These are phyloP conservation scores for Phyllotis vaccarum DNA, from an alignment of 2,797 vertebrate genomes.

Conservation along the genomic window DNA sequence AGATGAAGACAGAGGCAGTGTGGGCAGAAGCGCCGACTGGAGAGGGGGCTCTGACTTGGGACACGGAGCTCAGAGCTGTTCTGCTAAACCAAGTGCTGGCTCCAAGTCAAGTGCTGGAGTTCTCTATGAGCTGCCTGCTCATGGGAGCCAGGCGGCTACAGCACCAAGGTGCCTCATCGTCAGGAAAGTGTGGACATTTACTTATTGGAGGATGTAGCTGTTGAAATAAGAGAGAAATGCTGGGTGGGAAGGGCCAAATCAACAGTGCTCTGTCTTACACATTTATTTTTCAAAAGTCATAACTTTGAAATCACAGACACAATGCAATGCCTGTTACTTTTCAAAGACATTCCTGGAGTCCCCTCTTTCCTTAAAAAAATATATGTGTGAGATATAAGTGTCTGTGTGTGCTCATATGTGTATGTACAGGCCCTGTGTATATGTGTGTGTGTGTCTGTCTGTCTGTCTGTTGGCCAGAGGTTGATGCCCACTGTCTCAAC, in stretches of 20 bases:
- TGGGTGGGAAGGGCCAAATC: not conserved
- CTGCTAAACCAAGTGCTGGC: conserved; percentile 63
- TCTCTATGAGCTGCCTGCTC: not conserved
- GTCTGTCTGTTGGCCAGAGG: not conserved
- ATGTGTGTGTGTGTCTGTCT: not conserved
- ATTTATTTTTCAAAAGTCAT: conserved; percentile 19
- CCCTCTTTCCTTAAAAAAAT: not conserved
- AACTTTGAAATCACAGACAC: conserved; percentile 35
- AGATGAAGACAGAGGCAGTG: conserved; percentile 78
- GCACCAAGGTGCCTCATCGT: not conserved
- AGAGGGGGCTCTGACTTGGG: conserved; percentile 67
- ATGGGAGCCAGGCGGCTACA: not conserved
- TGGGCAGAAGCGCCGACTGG: conserved; percentile 68
- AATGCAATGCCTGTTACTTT: not conserved
- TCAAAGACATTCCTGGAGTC: not conserved
- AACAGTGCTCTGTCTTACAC: not conserved
- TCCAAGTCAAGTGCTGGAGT: conserved; percentile 32
- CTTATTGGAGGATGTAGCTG: not conserved
- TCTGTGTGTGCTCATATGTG: not conserved
- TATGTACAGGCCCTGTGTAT: too few species aligned
- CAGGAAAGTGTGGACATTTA: conserved; percentile 1
- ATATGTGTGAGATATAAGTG: not conserved
- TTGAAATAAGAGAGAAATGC: not conserved
- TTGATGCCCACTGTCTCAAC: not conserved
- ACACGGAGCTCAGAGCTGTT: conserved; percentile 62